phyloP scores from a whole-genome alignment of 2,888 invertebrate species.

The Drosophila acutilabella region DNA sequence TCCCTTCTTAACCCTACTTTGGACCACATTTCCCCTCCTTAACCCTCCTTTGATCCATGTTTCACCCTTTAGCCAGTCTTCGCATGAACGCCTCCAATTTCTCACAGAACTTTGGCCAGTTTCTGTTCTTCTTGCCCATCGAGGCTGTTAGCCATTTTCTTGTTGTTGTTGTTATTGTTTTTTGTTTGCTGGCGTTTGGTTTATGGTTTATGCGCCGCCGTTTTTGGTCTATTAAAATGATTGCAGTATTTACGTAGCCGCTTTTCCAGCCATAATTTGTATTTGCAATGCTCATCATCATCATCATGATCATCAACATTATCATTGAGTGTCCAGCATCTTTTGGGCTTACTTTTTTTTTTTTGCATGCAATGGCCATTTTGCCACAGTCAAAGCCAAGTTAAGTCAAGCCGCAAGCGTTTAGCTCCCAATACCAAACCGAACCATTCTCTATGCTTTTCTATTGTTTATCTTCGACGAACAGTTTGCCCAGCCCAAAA shows the following conservation, averaged over 20 bases:
- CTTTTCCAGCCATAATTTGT: slow-evolving; percentile 78
- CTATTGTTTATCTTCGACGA: slow-evolving; percentile 75
- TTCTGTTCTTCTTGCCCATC: neutral
- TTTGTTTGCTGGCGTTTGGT: slow-evolving; percentile 68
- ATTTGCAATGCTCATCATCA: slow-evolving; percentile 79
- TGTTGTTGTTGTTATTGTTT: neutral
- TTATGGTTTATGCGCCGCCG: slow-evolving; percentile 81
- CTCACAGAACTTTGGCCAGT: slow-evolving; percentile 53
- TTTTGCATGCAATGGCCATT: slow-evolving; percentile 56
- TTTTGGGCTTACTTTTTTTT: slow-evolving; percentile 31
- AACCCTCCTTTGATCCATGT: slow-evolving; percentile 26
- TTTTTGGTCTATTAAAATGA: slow-evolving; percentile 82
- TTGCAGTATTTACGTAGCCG: slow-evolving; percentile 82
- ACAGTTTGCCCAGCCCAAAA: slow-evolving; percentile 23
- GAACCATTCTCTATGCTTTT: slow-evolving; percentile 75
- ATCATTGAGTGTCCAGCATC: slow-evolving; percentile 63
- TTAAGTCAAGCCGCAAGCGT: slow-evolving; percentile 52
- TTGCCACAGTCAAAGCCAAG: slow-evolving; percentile 26
- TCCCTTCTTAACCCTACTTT: neutral
- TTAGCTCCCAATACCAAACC: slow-evolving; percentile 58
- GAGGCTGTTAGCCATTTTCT: slow-evolving; percentile 7
- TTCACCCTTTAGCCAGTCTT: slow-evolving; percentile 37
- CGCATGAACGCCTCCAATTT: slow-evolving; percentile 68
- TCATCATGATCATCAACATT: slow-evolving; percentile 68
- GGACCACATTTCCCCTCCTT: too few species aligned